Base-by-base conservation (phyloP, 2,888 invertebrate species). In the Eledone cirrhosa region DNA sequence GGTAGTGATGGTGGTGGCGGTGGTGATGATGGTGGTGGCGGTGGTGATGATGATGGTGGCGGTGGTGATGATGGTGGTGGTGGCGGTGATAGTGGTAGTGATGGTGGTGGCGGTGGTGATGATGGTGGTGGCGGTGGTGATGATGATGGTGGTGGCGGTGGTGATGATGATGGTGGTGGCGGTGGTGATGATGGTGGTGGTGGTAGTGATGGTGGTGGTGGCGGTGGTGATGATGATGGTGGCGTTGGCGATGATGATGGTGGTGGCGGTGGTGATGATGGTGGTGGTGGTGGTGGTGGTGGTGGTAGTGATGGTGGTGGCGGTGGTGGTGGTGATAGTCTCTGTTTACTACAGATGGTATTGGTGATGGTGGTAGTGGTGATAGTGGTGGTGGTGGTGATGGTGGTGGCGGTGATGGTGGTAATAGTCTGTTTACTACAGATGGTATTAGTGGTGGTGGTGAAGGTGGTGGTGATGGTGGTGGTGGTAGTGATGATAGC, bases 51-150 rank as follows among this genome's bases (percentile, higher is more conserved):
- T 22, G 59, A 53, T 22, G 16, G 22, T 22, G 59, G 22, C 59
- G 59, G 16, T 19, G 22, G 59, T 16, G 59, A 19, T 16, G 16
- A 53, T 22, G 59, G 22, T 16, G 22, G 22, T 22, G 77, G n/a
- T 24, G 14, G 24, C 47, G 59, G 19, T 8, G 77, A 19, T 14
- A 33, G 48, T 31, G 77, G 31, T n/a, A 31, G 31, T 53, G 77
- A 77, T 24, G 63, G 77, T 14, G 29, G 41, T 41, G 27, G 48
- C 65, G 53, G 47, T 59, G 77, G 48, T 63, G 22, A 48, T 27
- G 33, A 24, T 16, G 63, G 41, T 7, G 33, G 16, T 27, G 77
- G 16, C 1, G 8, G 19, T 65, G 13, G 63, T 22, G 48, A 48
- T 24, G 80, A 47, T 53, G 77, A 29, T n/a, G 27, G 24, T 19